Evolutionary conservation across 2,797 vertebrate genomes (phyloP).

Genomic region (Pelochelys cantorii): DNA sequence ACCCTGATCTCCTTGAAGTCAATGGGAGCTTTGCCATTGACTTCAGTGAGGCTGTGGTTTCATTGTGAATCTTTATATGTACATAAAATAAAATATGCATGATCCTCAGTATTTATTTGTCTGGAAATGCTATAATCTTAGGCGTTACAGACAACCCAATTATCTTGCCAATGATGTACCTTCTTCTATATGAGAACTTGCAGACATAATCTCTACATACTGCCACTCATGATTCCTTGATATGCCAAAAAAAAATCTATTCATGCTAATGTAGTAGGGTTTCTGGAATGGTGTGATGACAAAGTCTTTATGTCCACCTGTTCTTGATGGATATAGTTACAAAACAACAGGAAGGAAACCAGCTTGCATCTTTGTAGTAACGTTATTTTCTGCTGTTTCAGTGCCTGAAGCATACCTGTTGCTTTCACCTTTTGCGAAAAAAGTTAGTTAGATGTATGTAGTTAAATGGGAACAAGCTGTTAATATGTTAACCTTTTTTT

Average conservation of each 20-base stretch:
- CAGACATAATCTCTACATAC: background rate
- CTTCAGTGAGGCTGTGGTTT: no score
- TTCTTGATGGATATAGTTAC: background rate
- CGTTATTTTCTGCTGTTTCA: background rate
- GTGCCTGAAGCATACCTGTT: background rate
- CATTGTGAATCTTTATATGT: no score
- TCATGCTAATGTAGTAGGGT: background rate
- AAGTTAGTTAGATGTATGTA: background rate
- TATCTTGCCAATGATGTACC: background rate
- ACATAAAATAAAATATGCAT: no score
- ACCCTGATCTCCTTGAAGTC: background rate
- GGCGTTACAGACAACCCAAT: no score
- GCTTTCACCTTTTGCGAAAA: background rate
- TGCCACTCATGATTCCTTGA: background rate
- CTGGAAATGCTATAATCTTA: no score
- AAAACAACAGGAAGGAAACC: background rate
- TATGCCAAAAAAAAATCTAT: accelerated
- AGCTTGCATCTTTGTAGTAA: background rate
- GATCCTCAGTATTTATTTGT: no score
- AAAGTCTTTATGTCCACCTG: no score
- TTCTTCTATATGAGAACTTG: background rate
- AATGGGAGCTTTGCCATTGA: background rate
- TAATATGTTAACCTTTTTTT: background rate
- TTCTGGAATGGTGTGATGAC: no score
- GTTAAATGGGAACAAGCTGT: background rate